Conservation (phyloP, 2,113 vertebrate species). For the Origma solitaria region DNA sequence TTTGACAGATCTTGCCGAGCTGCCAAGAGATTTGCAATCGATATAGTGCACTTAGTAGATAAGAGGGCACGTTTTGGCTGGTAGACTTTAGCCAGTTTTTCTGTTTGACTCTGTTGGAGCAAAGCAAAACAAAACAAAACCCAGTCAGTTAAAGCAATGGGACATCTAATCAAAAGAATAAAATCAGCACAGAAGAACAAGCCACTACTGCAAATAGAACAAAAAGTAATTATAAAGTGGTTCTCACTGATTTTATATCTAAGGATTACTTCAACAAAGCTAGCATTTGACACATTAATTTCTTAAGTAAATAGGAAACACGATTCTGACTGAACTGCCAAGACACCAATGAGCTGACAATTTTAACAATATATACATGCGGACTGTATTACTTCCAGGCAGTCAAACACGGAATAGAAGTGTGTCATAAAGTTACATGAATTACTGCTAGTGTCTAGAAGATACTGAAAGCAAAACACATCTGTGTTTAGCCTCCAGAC, state of each 20-base stretch:
- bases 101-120: constrained; percentile 81
- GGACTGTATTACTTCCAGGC: not conserved
- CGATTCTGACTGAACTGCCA: not conserved
- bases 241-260: too few species aligned
- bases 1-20: constrained; percentile 94
- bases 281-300: not conserved
- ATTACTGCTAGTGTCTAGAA: not conserved
- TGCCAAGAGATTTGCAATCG: constrained; percentile 87
- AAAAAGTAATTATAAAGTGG: not conserved
- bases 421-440: not conserved
- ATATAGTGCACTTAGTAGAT: constrained; percentile 77
- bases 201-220: not conserved
- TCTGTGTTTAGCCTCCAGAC: not conserved
- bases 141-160: not conserved
- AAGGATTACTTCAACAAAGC: not conserved
- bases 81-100: constrained; percentile 90
- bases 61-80: constrained; percentile 87
- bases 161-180: not conserved
- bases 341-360: not conserved
- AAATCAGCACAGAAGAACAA: not conserved
- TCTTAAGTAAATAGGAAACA: not conserved
- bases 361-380: not conserved
- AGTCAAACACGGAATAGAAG: not conserved
- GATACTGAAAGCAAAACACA: not conserved
- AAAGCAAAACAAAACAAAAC: constrained; percentile 31